Conservation (phyloP, 2,888 invertebrate species). For the Cataglyphis livida region DNA sequence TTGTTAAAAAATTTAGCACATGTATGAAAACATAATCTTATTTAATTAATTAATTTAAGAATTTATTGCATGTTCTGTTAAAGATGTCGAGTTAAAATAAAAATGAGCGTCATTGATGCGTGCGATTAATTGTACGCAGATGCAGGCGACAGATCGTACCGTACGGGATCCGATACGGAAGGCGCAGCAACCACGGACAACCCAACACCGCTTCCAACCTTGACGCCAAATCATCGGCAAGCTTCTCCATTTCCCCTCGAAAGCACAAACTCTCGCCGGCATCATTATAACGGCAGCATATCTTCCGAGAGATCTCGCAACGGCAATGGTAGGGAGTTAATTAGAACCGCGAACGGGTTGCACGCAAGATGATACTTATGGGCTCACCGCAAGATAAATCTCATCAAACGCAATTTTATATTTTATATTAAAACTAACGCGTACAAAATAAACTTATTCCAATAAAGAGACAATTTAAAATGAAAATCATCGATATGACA, state of each 20-base stretch:
- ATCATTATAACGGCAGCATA: slow-evolving; percentile 85
- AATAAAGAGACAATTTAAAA: slow-evolving; percentile 48
- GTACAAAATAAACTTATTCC: slow-evolving; percentile 47
- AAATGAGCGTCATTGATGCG: slow-evolving; percentile 16
- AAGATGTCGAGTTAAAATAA: neutral
- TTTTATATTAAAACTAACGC: slow-evolving; percentile 26
- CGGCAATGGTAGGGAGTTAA: slow-evolving; percentile 78
- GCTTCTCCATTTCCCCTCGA: slow-evolving; percentile 91
- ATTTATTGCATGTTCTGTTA: neutral
- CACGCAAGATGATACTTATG: slow-evolving; percentile 62
- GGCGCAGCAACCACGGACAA: slow-evolving; percentile 87
- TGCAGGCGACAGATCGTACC: slow-evolving; percentile 90
- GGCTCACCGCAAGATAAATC: slow-evolving; percentile 58
- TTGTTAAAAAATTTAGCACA: neutral
- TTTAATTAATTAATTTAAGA: neutral
- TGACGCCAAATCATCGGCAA: slow-evolving; percentile 89
- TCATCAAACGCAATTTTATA: slow-evolving; percentile 51
- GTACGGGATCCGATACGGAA: slow-evolving; percentile 91
- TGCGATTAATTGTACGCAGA: slow-evolving; percentile 73
- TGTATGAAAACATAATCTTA: neutral
- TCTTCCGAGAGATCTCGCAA: slow-evolving; percentile 81
- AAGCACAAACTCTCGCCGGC: slow-evolving; percentile 88
- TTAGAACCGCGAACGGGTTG: slow-evolving; percentile 63
- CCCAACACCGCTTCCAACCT: slow-evolving; percentile 87
- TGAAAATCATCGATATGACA: slow-evolving; percentile 36